Evolutionary conservation across 2,888 invertebrate genomes (phyloP), one percentile per base, ranked within the genome.

Genomic region (Orchesellides sinensis): DNA sequence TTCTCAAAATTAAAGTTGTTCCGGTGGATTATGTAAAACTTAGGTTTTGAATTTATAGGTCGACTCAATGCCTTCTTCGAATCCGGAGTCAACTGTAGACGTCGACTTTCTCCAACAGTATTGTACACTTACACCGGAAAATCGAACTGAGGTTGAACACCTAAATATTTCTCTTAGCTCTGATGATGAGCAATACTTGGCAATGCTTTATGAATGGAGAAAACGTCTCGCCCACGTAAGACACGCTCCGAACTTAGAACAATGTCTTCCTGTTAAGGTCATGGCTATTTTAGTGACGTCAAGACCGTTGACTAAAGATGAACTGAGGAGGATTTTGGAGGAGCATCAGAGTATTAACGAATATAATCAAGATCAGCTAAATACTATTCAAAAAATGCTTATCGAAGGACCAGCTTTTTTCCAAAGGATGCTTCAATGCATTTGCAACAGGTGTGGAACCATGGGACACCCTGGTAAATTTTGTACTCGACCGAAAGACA

Each of bases 211-310:
- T 19, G 61, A 47, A 6, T 49, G 29, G 56, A 14, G 73, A 14
- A 73, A 73, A 21, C 17, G 12, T 8, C 0, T 73, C 10, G 47
- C 61, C 19, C 61, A 61, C 47, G 61, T 73, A 29, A 61, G 73
- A 14, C 45, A 17, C 12, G 27, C 47, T 6, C 17, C 25, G 0
- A 49, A 19, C 12, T 21, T 47, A 8, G 49, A 61, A 29, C 25
- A 27, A 12, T 19, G 61, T 6, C 49, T 73, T 8, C 73, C 61
- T 4, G 4, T 23, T 5, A 59, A 40, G 6, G 59, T 59, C 21
- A 49, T 73, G 29, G 61, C 49, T 1, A 27, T 49, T 6, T 19
- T 49, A 12, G 19, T 25, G 27, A 1, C 25, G 3, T 47, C 47
- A 12, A 19, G 47, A n/a, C 23, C 23, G 10, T 45, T 27, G 21